A percentile compares a stretch with the other conserved stretches of the same genome.
Conservation (phyloP, 2,888 invertebrate species). For the Cephus sareptanus region DNA sequence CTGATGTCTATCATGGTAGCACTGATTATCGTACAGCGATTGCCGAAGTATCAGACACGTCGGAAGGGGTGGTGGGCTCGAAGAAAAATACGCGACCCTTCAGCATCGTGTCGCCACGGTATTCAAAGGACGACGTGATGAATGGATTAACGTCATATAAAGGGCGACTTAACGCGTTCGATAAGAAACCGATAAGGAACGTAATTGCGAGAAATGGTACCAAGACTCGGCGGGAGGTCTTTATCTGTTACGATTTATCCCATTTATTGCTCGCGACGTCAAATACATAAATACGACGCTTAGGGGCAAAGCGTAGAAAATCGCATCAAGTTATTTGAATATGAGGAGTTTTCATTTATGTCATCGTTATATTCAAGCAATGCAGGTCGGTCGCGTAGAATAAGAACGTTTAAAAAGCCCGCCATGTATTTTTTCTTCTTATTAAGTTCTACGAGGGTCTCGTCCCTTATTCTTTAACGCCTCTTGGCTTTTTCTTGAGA, state of each 20-base stretch:
- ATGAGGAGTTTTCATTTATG: constrained; percentile 39
- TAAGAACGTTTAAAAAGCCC: not conserved
- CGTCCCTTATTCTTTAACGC: not conserved
- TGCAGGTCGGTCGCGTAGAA: not conserved
- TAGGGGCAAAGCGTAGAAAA: constrained; percentile 50
- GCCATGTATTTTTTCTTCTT: not conserved
- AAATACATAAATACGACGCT: constrained; percentile 25
- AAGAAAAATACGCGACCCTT: not conserved
- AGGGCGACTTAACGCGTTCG: constrained; percentile 20
- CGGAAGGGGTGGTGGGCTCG: not conserved
- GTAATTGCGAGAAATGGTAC: constrained; percentile 41
- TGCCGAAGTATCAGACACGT: not conserved
- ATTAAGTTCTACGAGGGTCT: not conserved
- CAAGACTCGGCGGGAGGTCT: constrained; percentile 44
- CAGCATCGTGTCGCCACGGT: constrained; percentile 17
- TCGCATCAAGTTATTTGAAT: constrained; percentile 40
- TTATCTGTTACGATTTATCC: constrained; percentile 24
- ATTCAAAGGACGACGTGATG: constrained; percentile 33
- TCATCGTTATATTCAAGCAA: not conserved
- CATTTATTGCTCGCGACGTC: not conserved
- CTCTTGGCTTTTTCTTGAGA: not conserved
- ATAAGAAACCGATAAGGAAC: constrained; percentile 46
- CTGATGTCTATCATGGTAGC: not conserved
- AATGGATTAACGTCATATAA: constrained; percentile 34
- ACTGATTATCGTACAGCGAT: not conserved